Evolutionary conservation across 2,113 vertebrate species (phyloP).

Genomic region (Lepus timidus): DNA sequence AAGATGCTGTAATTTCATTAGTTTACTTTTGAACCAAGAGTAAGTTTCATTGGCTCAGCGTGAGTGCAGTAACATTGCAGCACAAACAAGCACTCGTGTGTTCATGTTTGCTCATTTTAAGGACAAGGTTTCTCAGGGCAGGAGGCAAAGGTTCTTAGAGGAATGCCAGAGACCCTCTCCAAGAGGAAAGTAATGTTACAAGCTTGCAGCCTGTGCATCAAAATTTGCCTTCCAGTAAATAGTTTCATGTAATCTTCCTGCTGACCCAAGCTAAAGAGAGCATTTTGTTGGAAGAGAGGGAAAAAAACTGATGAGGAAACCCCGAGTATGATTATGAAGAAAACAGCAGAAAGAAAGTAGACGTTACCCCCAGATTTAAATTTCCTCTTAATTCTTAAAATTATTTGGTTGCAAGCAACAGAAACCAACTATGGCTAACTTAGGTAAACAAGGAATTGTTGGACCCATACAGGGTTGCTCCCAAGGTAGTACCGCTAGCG

Average conservation of each 20-base stretch:
- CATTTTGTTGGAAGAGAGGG: neutral
- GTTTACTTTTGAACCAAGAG: neutral
- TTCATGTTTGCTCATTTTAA: neutral
- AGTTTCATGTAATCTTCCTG: neutral
- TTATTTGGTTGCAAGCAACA: neutral
- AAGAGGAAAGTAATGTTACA: neutral
- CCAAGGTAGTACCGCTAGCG: neutral
- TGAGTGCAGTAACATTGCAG: neutral
- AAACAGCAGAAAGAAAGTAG: neutral
- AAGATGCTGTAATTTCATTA: neutral
- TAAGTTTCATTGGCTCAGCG: neutral
- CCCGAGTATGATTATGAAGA: neutral
- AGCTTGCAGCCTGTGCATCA: neutral
- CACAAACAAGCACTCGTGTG: neutral
- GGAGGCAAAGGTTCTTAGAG: neutral
- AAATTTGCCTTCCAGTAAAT: neutral
- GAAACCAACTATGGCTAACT: neutral
- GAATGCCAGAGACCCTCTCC: neutral
- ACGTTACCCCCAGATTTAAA: neutral
- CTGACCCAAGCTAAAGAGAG: neutral
- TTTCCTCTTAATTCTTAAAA: neutral
- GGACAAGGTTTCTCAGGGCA: neutral
- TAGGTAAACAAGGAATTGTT: neutral
- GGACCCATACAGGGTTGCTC: neutral
- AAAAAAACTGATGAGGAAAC: neutral